These are phyloP conservation scores for Tringa solitaria DNA, from an alignment of 2,113 vertebrate genomes.

Conservation along the genomic window DNA sequence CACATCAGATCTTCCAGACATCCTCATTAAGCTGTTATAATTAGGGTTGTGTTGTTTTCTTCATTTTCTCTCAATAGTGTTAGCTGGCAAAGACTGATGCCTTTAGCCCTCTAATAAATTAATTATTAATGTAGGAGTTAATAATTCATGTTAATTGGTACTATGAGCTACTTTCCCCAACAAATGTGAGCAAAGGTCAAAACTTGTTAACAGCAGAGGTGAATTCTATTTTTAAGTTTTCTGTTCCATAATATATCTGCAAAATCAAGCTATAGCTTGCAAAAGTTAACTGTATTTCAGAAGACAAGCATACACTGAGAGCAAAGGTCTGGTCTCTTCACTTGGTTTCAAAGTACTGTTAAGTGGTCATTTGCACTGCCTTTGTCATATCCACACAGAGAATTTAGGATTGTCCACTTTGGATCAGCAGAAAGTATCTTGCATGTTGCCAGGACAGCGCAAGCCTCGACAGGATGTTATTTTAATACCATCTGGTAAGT, in stretches of 20 bases:
- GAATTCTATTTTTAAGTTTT: slow-evolving; percentile 71
- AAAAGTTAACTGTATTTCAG: slow-evolving; percentile 37
- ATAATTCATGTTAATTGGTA: slow-evolving; percentile 98
- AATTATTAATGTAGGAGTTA: slow-evolving; percentile 91
- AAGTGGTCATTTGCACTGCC: not conserved
- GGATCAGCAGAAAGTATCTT: not conserved
- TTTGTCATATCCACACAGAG: not conserved
- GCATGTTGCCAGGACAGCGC: not conserved
- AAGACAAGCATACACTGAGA: not conserved
- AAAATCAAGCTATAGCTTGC: slow-evolving; percentile 36
- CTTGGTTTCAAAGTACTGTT: not conserved
- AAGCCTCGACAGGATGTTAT: not conserved
- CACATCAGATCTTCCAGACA: slow-evolving; percentile 59
- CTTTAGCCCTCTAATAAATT: slow-evolving; percentile 86
- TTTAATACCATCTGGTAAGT: not conserved
- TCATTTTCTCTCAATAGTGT: slow-evolving; percentile 70
- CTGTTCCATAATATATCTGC: slow-evolving; percentile 15
- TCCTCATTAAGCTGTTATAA: slow-evolving; percentile 58
- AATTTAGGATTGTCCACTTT: not conserved
- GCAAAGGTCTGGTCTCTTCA: not conserved
- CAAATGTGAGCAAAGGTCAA: slow-evolving; percentile 82
- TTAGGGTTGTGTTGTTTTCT: slow-evolving; percentile 69
- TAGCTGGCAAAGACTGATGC: slow-evolving; percentile 77
- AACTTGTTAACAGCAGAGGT: slow-evolving; percentile 78
- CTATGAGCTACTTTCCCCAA: slow-evolving; percentile 87